Conservation (phyloP, 2,113 vertebrate genomes). For the Nyctereutes procyonoides region DNA sequence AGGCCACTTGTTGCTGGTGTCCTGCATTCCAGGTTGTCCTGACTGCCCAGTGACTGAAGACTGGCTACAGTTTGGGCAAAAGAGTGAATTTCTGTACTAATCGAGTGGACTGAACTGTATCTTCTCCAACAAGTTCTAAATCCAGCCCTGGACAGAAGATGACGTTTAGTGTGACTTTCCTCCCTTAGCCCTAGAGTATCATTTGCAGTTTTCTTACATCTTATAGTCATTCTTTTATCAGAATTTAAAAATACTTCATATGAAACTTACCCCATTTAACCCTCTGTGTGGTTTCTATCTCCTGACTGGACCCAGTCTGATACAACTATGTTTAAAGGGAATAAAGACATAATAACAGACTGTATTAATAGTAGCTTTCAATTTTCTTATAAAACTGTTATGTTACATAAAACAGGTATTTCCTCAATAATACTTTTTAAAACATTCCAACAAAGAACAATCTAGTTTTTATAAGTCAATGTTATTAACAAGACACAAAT, state of each 20-base stretch:
- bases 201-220: not conserved
- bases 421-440: not conserved
- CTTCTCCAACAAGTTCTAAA: not conserved
- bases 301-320: not conserved
- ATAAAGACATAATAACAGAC: slow-evolving; percentile 25
- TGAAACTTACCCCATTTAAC: slow-evolving; percentile 39
- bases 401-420: not conserved
- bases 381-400: slow-evolving; percentile 28
- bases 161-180: not conserved
- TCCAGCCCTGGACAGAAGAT: not conserved
- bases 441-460: not conserved
- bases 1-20: not conserved
- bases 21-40: not conserved
- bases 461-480: not conserved
- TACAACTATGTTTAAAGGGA: slow-evolving; percentile 34
- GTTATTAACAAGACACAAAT: slow-evolving; percentile 19
- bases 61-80: not conserved
- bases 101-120: not conserved
- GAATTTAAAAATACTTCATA: not conserved
- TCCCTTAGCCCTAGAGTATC: not conserved
- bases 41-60: not conserved
- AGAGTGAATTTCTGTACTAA: not conserved
- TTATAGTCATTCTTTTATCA: not conserved
- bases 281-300: not conserved
- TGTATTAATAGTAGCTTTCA: slow-evolving; percentile 31